Conservation (phyloP, 2,113 vertebrate species). For the Apus apus region DNA sequence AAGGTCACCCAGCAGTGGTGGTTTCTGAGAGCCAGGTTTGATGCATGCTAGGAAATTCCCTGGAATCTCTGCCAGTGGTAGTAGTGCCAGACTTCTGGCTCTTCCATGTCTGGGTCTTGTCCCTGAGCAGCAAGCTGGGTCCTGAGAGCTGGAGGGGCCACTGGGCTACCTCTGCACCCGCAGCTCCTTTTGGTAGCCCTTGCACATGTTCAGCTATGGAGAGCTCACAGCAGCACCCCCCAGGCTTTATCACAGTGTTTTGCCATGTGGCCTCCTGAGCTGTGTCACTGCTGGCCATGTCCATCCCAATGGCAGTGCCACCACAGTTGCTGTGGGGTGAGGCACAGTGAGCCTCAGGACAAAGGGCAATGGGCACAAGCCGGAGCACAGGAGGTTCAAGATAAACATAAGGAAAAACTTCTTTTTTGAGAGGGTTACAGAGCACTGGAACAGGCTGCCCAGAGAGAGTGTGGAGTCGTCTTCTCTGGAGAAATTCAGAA, state of each 20-base stretch:
- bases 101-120: fast-evolving
- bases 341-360: not conserved
- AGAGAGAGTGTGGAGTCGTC: too few relatives aligned
- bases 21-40: not conserved
- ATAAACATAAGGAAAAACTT: too few relatives aligned
- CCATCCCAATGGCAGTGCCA: not conserved
- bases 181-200: not conserved
- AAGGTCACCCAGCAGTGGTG: not conserved
- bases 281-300: not conserved
- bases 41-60: not conserved
- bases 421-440: too few relatives aligned
- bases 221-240: not conserved
- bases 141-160: fast-evolving
- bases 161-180: not conserved
- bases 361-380: too few relatives aligned
- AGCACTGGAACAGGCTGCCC: too few relatives aligned
- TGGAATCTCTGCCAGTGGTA: fast-evolving
- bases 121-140: not conserved
- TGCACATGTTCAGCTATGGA: fast-evolving
- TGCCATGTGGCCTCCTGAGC: not conserved
- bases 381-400: too few relatives aligned
- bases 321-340: fast-evolving
- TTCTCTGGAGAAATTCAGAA: too few relatives aligned
- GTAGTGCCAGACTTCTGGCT: not conserved
- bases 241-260: not conserved